These are phyloP conservation scores for Ariolimax columbianus DNA, from an alignment of 2,888 invertebrate species.

Conservation along the genomic window DNA sequence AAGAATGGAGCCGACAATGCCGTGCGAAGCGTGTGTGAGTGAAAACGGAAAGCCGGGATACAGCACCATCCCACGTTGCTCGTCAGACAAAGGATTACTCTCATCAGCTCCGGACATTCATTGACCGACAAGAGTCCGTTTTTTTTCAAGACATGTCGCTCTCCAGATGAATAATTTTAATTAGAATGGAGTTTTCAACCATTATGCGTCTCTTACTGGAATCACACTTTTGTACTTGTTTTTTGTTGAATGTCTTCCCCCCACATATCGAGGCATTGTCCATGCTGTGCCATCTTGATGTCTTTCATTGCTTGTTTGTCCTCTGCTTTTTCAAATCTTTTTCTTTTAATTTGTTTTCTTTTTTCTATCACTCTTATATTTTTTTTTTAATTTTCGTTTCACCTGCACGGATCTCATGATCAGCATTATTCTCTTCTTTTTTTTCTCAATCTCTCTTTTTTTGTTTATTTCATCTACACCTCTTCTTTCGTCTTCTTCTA, in stretches of 20 bases:
- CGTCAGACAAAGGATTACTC: neutral
- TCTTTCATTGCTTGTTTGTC: constrained; percentile 30
- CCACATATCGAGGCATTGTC: too few relatives aligned
- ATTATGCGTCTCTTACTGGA: neutral
- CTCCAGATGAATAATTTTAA: neutral
- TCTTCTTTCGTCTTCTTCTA: too few relatives aligned
- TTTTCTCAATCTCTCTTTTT: too few relatives aligned
- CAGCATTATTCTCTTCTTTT: too few relatives aligned
- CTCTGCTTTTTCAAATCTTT: too few relatives aligned
- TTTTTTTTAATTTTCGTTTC: too few relatives aligned
- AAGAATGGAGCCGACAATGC: neutral
- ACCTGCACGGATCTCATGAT: too few relatives aligned
- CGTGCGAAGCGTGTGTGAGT: neutral
- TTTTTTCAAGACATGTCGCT: neutral
- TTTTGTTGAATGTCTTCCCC: neutral
- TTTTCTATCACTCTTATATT: too few relatives aligned
- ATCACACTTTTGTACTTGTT: neutral
- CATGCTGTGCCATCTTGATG: too few relatives aligned
- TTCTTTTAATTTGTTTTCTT: constrained; percentile 4
- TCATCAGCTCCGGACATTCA: neutral
- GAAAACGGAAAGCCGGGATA: neutral
- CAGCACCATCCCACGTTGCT: neutral
- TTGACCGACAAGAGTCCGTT: neutral
- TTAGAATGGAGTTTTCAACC: neutral
- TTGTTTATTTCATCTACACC: too few relatives aligned